Evolutionary conservation across 1,140 invertebrate genomes (phyloP).

Genomic region (Lasioglossum baleicum): DNA sequence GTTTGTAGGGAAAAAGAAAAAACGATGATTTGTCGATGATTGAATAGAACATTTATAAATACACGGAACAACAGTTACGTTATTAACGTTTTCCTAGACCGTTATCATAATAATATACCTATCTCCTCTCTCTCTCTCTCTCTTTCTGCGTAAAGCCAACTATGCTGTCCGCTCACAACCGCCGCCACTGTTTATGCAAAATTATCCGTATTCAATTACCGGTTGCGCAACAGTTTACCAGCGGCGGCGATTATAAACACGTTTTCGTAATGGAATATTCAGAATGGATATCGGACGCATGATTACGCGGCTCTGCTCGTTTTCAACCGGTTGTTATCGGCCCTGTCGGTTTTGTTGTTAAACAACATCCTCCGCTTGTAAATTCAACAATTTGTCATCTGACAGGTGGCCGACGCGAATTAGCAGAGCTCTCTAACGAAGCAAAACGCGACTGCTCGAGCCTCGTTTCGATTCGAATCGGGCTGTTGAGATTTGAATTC

Average conservation of each 20-base stretch:
- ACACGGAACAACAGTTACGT: background rate
- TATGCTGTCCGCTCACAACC: background rate
- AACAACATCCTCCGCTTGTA: background rate
- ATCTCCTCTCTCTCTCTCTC: no score
- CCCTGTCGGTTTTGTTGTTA: background rate
- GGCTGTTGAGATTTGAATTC: no score
- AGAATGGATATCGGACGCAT: background rate
- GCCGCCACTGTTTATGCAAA: conserved; percentile 33
- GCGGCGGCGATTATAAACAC: conserved; percentile 7
- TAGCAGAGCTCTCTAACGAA: no score
- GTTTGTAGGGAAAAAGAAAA: background rate
- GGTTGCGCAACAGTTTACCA: conserved; percentile 23
- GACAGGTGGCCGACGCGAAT: background rate
- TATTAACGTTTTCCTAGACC: conserved; percentile 19
- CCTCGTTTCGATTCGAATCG: no score
- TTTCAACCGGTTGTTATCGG: background rate
- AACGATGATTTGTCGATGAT: background rate
- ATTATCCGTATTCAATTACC: conserved; percentile 39
- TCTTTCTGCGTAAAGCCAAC: conserved; percentile 13
- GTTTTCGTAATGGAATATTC: conserved; percentile 13
- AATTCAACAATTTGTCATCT: background rate
- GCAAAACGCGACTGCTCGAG: no score
- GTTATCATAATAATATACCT: conserved; percentile 26
- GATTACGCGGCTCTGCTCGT: background rate
- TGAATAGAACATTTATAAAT: background rate